Conservation (phyloP, 2,113 vertebrate genomes). For the Forbesichthys agassizii region DNA sequence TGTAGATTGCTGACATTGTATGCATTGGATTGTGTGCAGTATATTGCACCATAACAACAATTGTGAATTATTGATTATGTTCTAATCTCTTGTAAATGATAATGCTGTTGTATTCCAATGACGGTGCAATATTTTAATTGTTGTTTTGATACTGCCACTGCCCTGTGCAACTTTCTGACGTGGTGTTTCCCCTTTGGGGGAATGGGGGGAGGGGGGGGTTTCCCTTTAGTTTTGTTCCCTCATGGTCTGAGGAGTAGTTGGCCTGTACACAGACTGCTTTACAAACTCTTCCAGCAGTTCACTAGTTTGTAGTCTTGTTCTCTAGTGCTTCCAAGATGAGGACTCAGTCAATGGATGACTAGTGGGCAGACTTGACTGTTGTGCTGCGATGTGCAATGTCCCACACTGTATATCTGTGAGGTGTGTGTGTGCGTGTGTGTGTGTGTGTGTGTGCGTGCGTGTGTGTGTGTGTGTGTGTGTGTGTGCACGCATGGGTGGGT, state of each 20-base stretch:
- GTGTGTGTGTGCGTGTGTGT: not conserved
- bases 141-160: slow-evolving; percentile 73
- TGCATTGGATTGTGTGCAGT: slow-evolving; percentile 68
- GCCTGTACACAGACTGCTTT: slow-evolving; percentile 36
- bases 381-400: slow-evolving; percentile 25
- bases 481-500: not conserved
- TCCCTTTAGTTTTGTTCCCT: slow-evolving; percentile 44
- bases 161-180: slow-evolving; percentile 60
- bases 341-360: slow-evolving; percentile 37
- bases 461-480: slow-evolving; percentile 16
- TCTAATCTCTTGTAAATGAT: slow-evolving; percentile 68
- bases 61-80: slow-evolving; percentile 60
- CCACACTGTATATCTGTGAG: not conserved
- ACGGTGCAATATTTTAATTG: slow-evolving; percentile 81
- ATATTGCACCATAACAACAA: slow-evolving; percentile 64
- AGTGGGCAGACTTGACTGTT: slow-evolving; percentile 56
- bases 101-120: slow-evolving; percentile 73
- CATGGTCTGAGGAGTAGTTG: slow-evolving; percentile 40
- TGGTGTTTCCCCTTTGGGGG: slow-evolving; percentile 44
- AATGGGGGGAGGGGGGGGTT: slow-evolving; percentile 1
- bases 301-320: slow-evolving; percentile 59
- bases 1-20: slow-evolving; percentile 67
- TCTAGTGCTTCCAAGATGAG: slow-evolving; percentile 76
- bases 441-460: slow-evolving; percentile 13
- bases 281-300: slow-evolving; percentile 73